Base-by-base conservation (phyloP, 2,113 vertebrate genomes). In the Philantomba maxwellii region DNA sequence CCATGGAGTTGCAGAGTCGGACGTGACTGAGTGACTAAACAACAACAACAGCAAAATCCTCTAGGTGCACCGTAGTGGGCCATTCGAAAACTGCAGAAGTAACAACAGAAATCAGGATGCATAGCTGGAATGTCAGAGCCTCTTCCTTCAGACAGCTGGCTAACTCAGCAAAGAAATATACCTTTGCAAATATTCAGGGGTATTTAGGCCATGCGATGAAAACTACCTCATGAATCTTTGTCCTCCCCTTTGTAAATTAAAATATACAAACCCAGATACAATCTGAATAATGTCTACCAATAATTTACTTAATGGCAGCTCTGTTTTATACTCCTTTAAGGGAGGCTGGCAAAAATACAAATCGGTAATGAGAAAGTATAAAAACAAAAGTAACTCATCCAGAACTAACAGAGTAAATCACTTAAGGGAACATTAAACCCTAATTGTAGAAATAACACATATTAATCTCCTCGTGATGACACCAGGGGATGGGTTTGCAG, bases 371-470 rank as follows among this genome's bases (percentile, higher is more conserved):
- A 95, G 95, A 96, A 94, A 88, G 81, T 78, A 97, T 53, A 92
- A 92, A 94, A 97, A 80, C 60, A 87, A 96, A 96, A 92, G 58
- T 73, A 92, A 94, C 60, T 89, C 88, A 93, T 87, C 84, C 81
- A 97, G 55, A 80, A 90, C 89, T 89, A 93, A 97, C 89, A 90
- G 81, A 97, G 70, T 90, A 94, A 95, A 96, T 97, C 87, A 95
- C 55, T 94, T 92, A 96, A 51, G 33, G 92, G 93, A 95, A 97
- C 81, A 94, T 96, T 96, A 94, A 80, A 30, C 88, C 77, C 82
- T 98, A 96, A 98, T 93, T 97, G 84, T 84, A 95, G 86, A 97
- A 96, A 97, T 93, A 98, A 94, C 47, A 96, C 58, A 77, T 86
- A 91, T 94, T 97, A 85, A 94, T 83, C 88, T 93, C 23, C 36